phyloP scores from a whole-genome alignment of 2,113 vertebrate genomes.

The Phodopus roborovskii region DNA sequence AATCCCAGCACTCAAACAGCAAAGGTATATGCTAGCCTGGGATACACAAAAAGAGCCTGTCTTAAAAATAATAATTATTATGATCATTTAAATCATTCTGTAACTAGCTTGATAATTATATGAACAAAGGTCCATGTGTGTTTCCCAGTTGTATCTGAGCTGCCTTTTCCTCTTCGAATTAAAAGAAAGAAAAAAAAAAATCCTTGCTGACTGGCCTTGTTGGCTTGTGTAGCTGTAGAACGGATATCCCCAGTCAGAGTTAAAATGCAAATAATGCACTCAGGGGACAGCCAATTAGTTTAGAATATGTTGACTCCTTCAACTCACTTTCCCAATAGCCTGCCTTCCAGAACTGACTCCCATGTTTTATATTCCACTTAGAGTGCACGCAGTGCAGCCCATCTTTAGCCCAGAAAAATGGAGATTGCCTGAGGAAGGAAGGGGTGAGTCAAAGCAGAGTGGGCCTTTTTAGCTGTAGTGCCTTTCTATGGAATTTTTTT shows the following conservation, averaged over 20 bases:
- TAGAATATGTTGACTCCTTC: background rate
- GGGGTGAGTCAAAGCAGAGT: background rate
- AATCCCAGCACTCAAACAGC: background rate
- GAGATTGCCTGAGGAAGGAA: background rate
- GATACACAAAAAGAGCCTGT: background rate
- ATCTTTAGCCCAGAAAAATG: background rate
- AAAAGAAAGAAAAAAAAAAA: background rate
- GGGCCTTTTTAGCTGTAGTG: background rate
- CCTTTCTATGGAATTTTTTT: background rate
- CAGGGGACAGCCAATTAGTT: slow-evolving; percentile 4
- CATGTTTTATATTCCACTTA: background rate
- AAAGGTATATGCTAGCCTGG: background rate
- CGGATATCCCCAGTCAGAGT: background rate
- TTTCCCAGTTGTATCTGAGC: background rate
- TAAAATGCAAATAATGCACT: slow-evolving; percentile 39
- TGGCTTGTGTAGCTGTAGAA: background rate
- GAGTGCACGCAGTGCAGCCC: background rate
- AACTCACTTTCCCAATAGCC: background rate
- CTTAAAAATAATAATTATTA: background rate
- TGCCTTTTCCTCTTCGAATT: background rate
- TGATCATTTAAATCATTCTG: background rate
- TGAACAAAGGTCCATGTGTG: background rate
- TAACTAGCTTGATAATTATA: background rate
- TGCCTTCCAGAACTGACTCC: background rate
- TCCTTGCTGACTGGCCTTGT: background rate